Percentiles rank a stretch among this genome's conserved stretches.
These are phyloP conservation scores for Falco berigora DNA, from an alignment of 2,797 vertebrate genomes.

Conservation along the genomic window DNA sequence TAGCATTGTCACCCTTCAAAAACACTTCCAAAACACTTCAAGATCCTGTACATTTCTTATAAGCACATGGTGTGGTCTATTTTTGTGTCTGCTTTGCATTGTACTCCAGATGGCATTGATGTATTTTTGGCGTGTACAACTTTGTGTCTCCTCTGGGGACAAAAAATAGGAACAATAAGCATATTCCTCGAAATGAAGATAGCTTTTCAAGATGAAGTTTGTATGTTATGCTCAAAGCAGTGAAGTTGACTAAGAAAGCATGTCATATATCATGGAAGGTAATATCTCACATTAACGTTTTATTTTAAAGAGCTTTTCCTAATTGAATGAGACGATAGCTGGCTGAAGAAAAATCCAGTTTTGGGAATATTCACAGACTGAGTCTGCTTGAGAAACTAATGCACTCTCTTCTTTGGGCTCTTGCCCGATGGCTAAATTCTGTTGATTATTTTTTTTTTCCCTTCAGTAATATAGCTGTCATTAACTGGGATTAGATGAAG, in stretches of 20 bases:
- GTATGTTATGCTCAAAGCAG: not conserved
- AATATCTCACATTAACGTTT: not conserved
- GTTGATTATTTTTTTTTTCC: not conserved
- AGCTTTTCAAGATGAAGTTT: not conserved
- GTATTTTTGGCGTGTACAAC: not conserved
- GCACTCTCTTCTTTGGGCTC: not conserved
- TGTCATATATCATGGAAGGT: not conserved
- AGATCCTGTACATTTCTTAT: not conserved
- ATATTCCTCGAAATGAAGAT: not conserved
- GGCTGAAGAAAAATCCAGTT: not conserved
- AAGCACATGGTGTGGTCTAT: not conserved
- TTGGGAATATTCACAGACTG: not conserved
- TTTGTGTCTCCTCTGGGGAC: not conserved
- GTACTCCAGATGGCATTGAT: slow-evolving; percentile 6
- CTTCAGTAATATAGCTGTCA: slow-evolving; percentile 58
- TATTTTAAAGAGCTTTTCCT: not conserved
- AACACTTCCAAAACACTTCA: not conserved
- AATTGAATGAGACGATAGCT: not conserved
- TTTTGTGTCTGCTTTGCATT: not conserved
- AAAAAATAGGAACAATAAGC: not conserved
- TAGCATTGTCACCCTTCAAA: not conserved
- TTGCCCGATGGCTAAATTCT: not conserved
- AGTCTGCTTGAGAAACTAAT: not conserved
- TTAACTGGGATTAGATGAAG: slow-evolving; percentile 71
- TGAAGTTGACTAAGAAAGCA: not conserved